Percentiles rank a stretch among this genome's conserved stretches.
Evolutionary conservation across 2,797 vertebrate genomes (phyloP).

Genomic region (Lithobates sylvaticus): DNA sequence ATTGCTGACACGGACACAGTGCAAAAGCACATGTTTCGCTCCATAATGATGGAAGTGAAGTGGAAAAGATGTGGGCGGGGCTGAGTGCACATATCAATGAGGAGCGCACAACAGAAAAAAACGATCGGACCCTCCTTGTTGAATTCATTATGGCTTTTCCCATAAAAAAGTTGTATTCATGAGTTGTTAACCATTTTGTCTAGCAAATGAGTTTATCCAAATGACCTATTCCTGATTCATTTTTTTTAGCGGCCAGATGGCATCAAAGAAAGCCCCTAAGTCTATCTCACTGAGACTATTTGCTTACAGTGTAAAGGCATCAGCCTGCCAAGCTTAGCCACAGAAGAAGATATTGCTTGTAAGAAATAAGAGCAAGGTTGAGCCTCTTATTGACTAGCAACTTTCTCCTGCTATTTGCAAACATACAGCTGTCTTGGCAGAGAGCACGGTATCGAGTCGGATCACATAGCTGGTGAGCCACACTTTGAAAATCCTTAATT

Average conservation of each 20-base stretch:
- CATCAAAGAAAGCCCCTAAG: conserved; percentile 74
- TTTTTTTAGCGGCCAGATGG: conserved; percentile 86
- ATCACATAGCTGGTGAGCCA: conserved; percentile 8
- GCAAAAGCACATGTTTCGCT: conserved; percentile 68
- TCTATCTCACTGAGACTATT: conserved; percentile 68
- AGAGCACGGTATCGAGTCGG: conserved; percentile 3
- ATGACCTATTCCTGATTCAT: conserved; percentile 76
- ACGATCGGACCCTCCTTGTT: conserved; percentile 62
- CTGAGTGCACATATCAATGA: conserved; percentile 65
- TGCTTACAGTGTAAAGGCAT: conserved; percentile 69
- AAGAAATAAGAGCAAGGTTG: conserved; percentile 47
- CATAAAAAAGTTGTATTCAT: conserved; percentile 87
- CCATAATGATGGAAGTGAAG: conserved; percentile 76
- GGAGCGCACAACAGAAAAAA: conserved; percentile 12
- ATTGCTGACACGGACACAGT: conserved; percentile 77
- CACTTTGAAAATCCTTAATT: conserved; percentile 13
- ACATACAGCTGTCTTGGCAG: conserved; percentile 48
- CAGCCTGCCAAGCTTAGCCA: conserved; percentile 69
- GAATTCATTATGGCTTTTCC: conserved; percentile 68
- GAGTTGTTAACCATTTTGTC: conserved; percentile 84
- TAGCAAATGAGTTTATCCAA: conserved; percentile 78
- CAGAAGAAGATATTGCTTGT: conserved; percentile 65
- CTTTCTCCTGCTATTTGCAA: conserved; percentile 52
- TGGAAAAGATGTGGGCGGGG: conserved; percentile 78
- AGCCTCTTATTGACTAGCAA: conserved; percentile 47